Base-by-base conservation (phyloP, 2,888 invertebrate species). In the Aleiodes alternator region DNA sequence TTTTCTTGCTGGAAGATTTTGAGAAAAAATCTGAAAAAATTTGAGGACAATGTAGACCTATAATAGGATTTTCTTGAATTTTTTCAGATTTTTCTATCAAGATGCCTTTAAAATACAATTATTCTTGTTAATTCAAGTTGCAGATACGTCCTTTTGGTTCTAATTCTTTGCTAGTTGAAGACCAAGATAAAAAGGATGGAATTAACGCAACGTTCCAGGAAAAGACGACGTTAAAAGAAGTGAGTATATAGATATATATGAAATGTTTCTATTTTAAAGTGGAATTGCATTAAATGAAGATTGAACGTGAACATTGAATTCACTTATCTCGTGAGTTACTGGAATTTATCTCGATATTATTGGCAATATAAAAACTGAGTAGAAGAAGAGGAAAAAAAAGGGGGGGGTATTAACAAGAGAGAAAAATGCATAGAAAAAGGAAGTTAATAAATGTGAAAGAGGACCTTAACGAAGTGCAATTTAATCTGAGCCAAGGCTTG, bases 401-500 rank as follows among this genome's bases (percentile, higher is more conserved):
- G 23, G 71, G 68, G 69, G 68, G 76, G 23, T 23, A 23, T 75
- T 76, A 74, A 78, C 72, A 73, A 77, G 56, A 48, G 66, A 57
- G 34, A 72, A 50, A 6, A 56, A 69, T 53, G 9, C 64, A 68
- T 56, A 16, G 69, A 34, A 34, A 34, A 34, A 34, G 56, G 61
- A 69, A 23, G 23, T 29, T 57, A 71, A 74, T 4, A 76, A 78
- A 80, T 75, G 78, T 80, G 77, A 79, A 80, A 78, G 81, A 78
- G 77, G 80, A 77, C 73, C 81, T 79, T 80, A 81, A 81, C 77
- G 80, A 81, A 81, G 81, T 81, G 81, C 81, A 81, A 81, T 81
- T 81, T 79, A 79, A 81, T 81, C 78, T 76, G 76, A 75, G 77
- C 71, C 79, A 78, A 79, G 76, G 79, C 76, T 77, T 68, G 7